Base-by-base conservation (phyloP, 2,113 vertebrate genomes). In the Ophiodon elongatus region DNA sequence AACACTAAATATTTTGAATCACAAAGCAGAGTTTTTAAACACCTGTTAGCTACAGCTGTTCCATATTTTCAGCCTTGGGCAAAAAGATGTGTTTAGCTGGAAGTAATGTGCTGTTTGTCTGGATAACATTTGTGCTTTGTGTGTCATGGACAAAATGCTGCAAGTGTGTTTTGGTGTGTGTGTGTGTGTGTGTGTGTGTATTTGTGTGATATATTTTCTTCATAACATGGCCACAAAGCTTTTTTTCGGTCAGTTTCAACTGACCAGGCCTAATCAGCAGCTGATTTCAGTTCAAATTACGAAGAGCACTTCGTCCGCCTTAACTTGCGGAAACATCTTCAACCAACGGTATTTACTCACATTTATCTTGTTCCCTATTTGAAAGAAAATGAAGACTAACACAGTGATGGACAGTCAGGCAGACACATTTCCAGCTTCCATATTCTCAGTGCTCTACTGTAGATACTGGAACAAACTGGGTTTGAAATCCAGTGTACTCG, bases 31-130 rank as follows among this genome's bases (percentile, higher is more conserved):
- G 1, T 62, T 80, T 43, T 52, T n/a, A 25, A 71, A 66, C 54
- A 70, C 47, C 45, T 13, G 3, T 39, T 43, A 41, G 62, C 3
- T 54, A 64, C 71, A 56, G 25, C 27, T 59, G 60, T 15, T 63
- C 25, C 25, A 56, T 33, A 63, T 66, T 62, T 57, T 76, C n/a
- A 29, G 66, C 76, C 62, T 85, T 23, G 13, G 57, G 83, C 52
- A 45, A 31, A 56, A 64, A 72, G 3, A 43, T 63, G 73, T 65
- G 15, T 82, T 70, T 29, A 35, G 9, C 35, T 45, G 19, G 31
- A 52, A 19, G 62, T 56, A 52, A 68, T 62, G 9, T 52, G 52
- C 1, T 37, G 15, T 74, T 83, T 68, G 23, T 47, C 70, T 70
- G 17, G 35, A 52, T 60, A 71, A 43, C 41, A 66, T 50, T 39